A percentile compares a stretch with the other conserved stretches of the same genome.
phyloP scores from a whole-genome alignment of 2,797 vertebrate species.

The Sebastes oblongus region DNA sequence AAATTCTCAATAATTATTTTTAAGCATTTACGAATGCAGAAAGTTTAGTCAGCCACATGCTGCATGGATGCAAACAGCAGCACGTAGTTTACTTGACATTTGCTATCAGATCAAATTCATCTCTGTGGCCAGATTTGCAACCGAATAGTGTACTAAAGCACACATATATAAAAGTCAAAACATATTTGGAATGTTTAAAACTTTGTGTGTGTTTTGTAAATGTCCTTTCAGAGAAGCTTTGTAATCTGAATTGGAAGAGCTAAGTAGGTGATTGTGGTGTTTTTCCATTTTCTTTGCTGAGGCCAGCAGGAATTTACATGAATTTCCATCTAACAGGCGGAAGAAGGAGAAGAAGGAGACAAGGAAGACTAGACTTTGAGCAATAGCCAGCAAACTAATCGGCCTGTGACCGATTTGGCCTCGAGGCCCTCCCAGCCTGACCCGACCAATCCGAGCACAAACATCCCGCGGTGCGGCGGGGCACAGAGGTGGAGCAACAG shows the following conservation, averaged over 20 bases:
- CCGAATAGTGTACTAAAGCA: background rate
- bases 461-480: conserved; percentile 5
- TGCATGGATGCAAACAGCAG: background rate
- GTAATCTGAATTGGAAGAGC: background rate
- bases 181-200: background rate
- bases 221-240: background rate
- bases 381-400: conserved; percentile 59
- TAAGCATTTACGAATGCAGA: background rate
- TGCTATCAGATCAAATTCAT: conserved; percentile 8
- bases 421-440: conserved; percentile 4
- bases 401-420: conserved; percentile 50
- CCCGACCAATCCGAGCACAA: conserved; percentile 29
- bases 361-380: conserved; percentile 24
- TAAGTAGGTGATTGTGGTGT: background rate
- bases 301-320: conserved; percentile 24
- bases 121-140: conserved; percentile 9
- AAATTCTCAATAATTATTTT: background rate
- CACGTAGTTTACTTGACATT: background rate
- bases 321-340: conserved; percentile 20
- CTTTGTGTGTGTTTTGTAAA: background rate
- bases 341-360: conserved; percentile 9
- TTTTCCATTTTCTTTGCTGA: conserved; percentile 9
- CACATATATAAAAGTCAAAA: background rate
- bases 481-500: background rate
- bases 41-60: background rate